These are phyloP conservation scores for Rhinoraja longicauda DNA, from an alignment of 2,797 vertebrate genomes.

Conservation along the genomic window DNA sequence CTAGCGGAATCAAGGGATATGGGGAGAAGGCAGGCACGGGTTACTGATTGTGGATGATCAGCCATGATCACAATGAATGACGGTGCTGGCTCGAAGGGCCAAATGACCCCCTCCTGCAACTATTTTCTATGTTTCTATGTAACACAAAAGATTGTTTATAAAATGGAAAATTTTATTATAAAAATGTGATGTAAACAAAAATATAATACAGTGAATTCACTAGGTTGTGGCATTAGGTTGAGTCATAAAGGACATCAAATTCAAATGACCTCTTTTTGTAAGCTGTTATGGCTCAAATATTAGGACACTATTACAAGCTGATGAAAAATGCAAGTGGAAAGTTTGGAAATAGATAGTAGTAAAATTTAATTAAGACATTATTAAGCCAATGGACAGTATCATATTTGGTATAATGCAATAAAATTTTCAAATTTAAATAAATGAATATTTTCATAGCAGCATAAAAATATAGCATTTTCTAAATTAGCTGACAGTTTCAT, in stretches of 20 bases:
- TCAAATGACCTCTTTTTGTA: neutral
- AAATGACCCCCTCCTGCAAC: too few species aligned
- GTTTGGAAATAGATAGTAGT: neutral
- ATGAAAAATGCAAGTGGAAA: neutral
- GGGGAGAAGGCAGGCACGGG: too few species aligned
- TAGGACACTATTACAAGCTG: neutral
- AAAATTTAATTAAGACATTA: slow-evolving; percentile 10
- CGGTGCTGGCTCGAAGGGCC: too few species aligned
- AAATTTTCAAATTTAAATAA: slow-evolving; percentile 2
- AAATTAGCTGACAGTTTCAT: neutral
- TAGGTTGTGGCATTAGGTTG: neutral
- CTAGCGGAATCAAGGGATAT: too few species aligned
- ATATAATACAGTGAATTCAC: neutral
- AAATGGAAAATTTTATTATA: neutral
- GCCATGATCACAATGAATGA: too few species aligned
- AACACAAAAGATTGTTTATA: neutral
- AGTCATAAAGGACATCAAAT: neutral
- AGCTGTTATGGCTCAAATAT: neutral
- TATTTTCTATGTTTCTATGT: too few species aligned
- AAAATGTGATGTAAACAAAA: neutral
- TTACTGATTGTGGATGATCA: too few species aligned
- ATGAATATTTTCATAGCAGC: neutral
- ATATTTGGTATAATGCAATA: neutral
- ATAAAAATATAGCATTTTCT: neutral
- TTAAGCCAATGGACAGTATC: slow-evolving; percentile 11